Base-by-base conservation (phyloP, 2,888 invertebrate genomes). In the Pelosia muscerda region DNA sequence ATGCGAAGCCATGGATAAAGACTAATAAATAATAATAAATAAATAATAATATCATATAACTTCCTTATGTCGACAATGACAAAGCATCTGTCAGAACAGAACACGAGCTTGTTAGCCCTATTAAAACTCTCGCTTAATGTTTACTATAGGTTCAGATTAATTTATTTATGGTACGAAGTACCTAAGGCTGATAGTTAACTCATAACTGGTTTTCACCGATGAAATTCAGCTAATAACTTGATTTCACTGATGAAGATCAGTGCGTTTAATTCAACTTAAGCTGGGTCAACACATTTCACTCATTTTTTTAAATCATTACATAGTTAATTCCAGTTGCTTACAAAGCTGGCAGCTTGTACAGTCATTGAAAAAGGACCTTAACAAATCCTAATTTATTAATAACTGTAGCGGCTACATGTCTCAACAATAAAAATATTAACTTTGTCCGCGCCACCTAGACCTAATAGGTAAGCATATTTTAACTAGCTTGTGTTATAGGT, bases 111-210 rank as follows among this genome's bases (percentile, higher is more conserved):
- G 76, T 69, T 71, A 72, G 66, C 72, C 69, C 56, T 63, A 49
- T 73, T 78, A 67, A 67, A 69, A 49, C 61, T 23, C 26, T 80
- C 80, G 54, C 69, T 23, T 65, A 73, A 78, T 49, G n/a, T 38
- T 55, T 28, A 28, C 26, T 56, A n/a, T 49, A 49, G n/a, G n/a
- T 19, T 19, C 28, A 26, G 28, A 54, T 53, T 53, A 22, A 28
- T 54, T 53, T 31, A 53, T 22, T 38, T 11, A 4, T 22, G n/a
- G 22, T 31, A 58, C 6, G 22, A 11, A 23, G 31, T 58, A 34
- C 25, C 59, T 28, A 25, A 23, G 11, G 13, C 23, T 59, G 23
- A 15, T 22, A 23, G 23, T 9, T 23, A 59, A 8, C 31, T 42
- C 42, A 19, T 42, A 19, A 19, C 42, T 42, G 19, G 6, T 6